Percentiles rank a stretch among this genome's conserved stretches.
Evolutionary conservation across 2,113 vertebrate genomes (phyloP).

Genomic region (Phocoena phocoena): DNA sequence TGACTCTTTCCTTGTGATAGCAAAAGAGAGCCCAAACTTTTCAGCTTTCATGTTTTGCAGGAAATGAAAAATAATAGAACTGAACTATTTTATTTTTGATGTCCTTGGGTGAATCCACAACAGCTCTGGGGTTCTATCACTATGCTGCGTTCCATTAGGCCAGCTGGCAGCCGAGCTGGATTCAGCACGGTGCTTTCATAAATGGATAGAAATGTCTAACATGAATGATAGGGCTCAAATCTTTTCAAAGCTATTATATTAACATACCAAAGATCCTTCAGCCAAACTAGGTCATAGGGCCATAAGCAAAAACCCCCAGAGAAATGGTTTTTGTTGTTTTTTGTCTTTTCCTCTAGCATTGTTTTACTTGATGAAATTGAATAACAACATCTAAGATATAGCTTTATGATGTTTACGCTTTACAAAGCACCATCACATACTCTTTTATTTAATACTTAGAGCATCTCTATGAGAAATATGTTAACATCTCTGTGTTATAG

Average conservation of each 20-base stretch:
- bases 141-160: conserved; percentile 43
- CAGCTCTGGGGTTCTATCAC: conserved; percentile 69
- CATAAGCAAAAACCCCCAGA: background rate
- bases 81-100: conserved; percentile 72
- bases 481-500: background rate
- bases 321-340: background rate
- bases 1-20: conserved; percentile 63
- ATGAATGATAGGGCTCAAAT: background rate
- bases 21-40: conserved; percentile 68
- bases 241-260: conserved; percentile 37
- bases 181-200: background rate
- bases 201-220: conserved; percentile 3
- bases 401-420: background rate
- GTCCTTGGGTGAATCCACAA: conserved; percentile 70
- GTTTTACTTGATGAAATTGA: conserved; percentile 1
- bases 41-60: conserved; percentile 75
- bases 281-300: background rate
- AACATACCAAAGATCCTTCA: conserved; percentile 31
- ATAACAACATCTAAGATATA: background rate
- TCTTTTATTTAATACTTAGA: background rate
- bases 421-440: background rate
- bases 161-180: background rate
- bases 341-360: background rate
- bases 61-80: conserved; percentile 81
- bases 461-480: conserved; percentile 18